These are phyloP conservation scores for Callionymus lyra DNA, from an alignment of 2,113 vertebrate species.

Conservation along the genomic window DNA sequence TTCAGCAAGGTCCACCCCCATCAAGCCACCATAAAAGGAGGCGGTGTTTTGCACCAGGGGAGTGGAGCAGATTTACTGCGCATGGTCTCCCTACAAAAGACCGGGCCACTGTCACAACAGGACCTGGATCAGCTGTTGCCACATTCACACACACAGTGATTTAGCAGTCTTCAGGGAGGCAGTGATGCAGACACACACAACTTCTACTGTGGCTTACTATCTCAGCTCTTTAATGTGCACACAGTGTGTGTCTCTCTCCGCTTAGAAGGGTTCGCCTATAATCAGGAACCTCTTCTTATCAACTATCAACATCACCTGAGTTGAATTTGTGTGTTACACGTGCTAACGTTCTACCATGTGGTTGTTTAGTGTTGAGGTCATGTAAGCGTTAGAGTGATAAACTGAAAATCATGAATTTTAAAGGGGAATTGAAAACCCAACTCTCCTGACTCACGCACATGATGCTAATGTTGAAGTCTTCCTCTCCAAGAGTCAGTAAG, in stretches of 20 bases:
- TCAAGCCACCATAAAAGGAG: constrained; percentile 52
- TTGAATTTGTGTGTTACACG: not conserved
- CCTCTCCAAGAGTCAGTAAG: no score
- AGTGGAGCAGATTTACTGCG: constrained; percentile 59
- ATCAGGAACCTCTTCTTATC: no score
- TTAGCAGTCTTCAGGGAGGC: constrained; percentile 40
- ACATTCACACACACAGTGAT: constrained; percentile 41
- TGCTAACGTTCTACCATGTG: no score
- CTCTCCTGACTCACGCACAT: no score
- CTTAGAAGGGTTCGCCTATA: no score
- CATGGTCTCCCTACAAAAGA: constrained; percentile 54
- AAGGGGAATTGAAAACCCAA: no score
- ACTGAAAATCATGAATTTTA: no score
- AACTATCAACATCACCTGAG: not conserved
- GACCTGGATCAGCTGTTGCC: constrained; percentile 47
- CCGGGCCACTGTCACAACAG: constrained; percentile 54
- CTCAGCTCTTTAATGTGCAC: not conserved
- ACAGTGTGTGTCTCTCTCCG: not conserved
- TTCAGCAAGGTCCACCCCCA: constrained; percentile 50
- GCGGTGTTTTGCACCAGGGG: constrained; percentile 59
- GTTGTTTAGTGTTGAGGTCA: no score
- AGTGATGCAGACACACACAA: constrained; percentile 27
- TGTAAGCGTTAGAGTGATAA: no score
- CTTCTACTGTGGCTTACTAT: not conserved
- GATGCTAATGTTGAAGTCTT: no score